Conservation (phyloP, 1,140 invertebrate species). For the Aphaenogaster floridana region DNA sequence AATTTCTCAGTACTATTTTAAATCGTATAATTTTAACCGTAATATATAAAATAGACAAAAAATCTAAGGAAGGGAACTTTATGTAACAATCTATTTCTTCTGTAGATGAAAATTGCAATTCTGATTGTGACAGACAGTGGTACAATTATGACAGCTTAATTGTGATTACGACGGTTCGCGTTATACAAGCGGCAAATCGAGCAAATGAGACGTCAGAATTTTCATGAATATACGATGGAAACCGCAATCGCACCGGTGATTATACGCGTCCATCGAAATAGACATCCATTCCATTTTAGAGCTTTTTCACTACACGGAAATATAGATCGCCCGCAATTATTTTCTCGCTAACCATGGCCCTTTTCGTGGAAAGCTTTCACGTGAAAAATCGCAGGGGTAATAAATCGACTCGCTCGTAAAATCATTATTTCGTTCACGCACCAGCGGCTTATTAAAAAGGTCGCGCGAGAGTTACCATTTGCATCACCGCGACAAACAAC, state of each 20-base stretch:
- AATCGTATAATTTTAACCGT: neutral
- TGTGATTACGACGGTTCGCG: neutral
- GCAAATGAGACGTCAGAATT: neutral
- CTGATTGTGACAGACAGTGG: constrained; percentile 6
- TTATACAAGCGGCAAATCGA: constrained; percentile 16
- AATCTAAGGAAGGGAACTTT: too few relatives aligned
- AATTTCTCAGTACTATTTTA: neutral
- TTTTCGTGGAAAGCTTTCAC: neutral
- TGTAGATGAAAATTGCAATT: neutral
- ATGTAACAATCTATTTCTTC: neutral
- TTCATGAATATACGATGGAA: constrained; percentile 22
- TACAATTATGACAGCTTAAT: neutral
- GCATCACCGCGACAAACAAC: constrained; percentile 18
- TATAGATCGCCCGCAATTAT: constrained; percentile 37
- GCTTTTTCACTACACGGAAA: neutral
- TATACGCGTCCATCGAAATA: constrained; percentile 19
- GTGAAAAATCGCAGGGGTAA: constrained; percentile 8
- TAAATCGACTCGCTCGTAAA: constrained; percentile 39
- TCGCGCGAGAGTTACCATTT: neutral
- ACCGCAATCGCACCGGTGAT: constrained; percentile 2
- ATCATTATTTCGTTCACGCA: constrained; percentile 39
- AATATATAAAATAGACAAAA: neutral
- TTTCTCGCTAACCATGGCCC: constrained; percentile 7
- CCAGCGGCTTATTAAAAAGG: constrained; percentile 32
- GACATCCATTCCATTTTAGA: neutral